phyloP scores from a whole-genome alignment of 2,113 vertebrate species.

The Stigmatopora nigra region DNA sequence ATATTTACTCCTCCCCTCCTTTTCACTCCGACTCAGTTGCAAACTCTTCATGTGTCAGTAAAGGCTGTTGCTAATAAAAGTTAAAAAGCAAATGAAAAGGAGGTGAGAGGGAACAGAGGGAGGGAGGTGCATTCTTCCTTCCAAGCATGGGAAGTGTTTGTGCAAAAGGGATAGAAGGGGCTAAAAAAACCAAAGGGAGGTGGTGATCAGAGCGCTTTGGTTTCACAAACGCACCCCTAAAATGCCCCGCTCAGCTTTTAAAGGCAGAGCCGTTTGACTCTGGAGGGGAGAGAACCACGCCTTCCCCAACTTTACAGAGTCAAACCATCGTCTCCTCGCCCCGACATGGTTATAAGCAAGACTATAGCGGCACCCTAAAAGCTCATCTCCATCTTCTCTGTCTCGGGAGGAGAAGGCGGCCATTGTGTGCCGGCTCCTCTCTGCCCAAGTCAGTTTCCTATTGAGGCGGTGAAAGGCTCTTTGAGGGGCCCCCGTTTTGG shows the following conservation, averaged over 20 bases:
- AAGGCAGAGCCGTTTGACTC: slow-evolving; percentile 58
- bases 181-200: slow-evolving; percentile 38
- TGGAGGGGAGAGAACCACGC: slow-evolving; percentile 55
- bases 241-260: slow-evolving; percentile 66
- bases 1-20: background rate
- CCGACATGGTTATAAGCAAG: slow-evolving; percentile 60
- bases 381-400: slow-evolving; percentile 73
- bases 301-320: slow-evolving; percentile 51
- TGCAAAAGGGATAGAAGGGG: slow-evolving; percentile 19
- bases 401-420: slow-evolving; percentile 67
- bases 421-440: slow-evolving; percentile 74
- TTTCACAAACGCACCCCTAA: slow-evolving; percentile 57
- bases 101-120: slow-evolving; percentile 56
- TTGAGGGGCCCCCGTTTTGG: slow-evolving; percentile 77
- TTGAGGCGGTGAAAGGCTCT: slow-evolving; percentile 77
- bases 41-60: slow-evolving; percentile 54
- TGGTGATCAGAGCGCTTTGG: slow-evolving; percentile 6
- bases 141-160: slow-evolving; percentile 46
- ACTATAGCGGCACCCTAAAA: slow-evolving; percentile 63
- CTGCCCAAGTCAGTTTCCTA: slow-evolving; percentile 74
- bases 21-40: slow-evolving; percentile 29
- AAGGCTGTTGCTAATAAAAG: slow-evolving; percentile 71
- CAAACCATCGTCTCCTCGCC: slow-evolving; percentile 50
- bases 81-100: slow-evolving; percentile 63
- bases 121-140: slow-evolving; percentile 58